Evolutionary conservation across 2,888 invertebrate genomes (phyloP), one percentile per base, ranked within the genome.

Genomic region (Oegoconia quadripuncta): DNA sequence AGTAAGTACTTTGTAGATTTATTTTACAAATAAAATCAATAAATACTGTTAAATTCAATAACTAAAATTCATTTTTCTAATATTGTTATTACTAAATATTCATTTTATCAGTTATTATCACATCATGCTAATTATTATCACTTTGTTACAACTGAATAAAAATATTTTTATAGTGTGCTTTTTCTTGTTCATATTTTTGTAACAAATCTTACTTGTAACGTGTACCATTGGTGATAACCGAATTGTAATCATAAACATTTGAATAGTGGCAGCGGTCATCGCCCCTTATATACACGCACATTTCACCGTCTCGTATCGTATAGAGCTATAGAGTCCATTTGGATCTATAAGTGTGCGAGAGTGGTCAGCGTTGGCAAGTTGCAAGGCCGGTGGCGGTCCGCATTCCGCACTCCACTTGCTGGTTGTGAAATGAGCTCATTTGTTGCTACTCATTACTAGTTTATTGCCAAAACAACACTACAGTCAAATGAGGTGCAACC

Each of bases 351-450:
- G 64, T 70, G 69, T 66, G 66, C 65, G 68, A 73, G 78, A 80
- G 79, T 82, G 80, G 82, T 78, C 82, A 80, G 70, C 63, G 69
- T 73, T 76, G 79, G 80, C 77, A 74, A 77, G 78, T 75, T 70
- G 74, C 84, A 83, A 82, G 83, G 83, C 80, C 82, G 77, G 68
- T 73, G 69, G 59, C 72, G 70, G 69, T 63, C 79, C 74, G 79
- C 83, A 82, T 82, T 84, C 86, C 84, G 66, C 56, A 54, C 70
- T 69, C 70, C 64, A 74, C 69, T 70, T 68, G 70, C 69, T 62
- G 60, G 66, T 82, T 82, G 76, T 80, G 81, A 83, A 84, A 83
- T 68, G 73, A 69, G 68, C 59, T 68, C 72, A 78, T 75, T 82
- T 65, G 70, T 67, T 72, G 63, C 62, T 56, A 60, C 60, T 53